Percentiles rank a stretch among this genome's conserved stretches.
phyloP scores from a whole-genome alignment of 2,888 invertebrate species.

The Dascillus cervinus region DNA sequence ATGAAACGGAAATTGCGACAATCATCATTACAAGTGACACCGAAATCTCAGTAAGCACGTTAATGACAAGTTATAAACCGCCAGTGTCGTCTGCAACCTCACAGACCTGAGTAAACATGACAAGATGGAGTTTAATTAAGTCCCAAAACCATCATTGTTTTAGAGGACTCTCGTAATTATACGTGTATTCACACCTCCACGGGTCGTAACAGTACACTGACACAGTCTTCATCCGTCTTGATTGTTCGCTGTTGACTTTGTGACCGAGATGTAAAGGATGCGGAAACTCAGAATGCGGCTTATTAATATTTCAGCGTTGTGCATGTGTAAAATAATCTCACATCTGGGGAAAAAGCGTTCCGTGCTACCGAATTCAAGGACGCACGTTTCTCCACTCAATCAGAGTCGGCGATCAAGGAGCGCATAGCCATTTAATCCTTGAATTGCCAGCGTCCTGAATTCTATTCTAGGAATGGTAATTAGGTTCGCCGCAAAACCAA shows the following conservation, averaged over 20 bases:
- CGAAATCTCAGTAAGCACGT: constrained; percentile 38
- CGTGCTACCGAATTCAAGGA: no score
- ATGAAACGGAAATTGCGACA: no score
- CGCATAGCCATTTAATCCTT: no score
- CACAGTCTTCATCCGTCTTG: neutral
- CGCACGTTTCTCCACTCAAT: no score
- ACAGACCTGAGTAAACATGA: constrained; percentile 40
- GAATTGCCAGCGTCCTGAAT: neutral
- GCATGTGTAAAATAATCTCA: no score
- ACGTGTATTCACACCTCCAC: constrained; percentile 30
- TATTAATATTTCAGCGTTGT: no score
- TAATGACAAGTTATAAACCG: constrained; percentile 43
- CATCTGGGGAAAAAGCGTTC: no score
- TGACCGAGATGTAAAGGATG: constrained; percentile 14
- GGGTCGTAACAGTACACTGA: constrained; percentile 8
- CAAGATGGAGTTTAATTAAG: constrained; percentile 43
- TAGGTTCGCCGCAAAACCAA: neutral
- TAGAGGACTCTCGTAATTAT: constrained; percentile 33
- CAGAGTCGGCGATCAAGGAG: no score
- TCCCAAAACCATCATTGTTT: constrained; percentile 41
- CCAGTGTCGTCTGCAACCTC: constrained; percentile 35
- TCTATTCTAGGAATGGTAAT: neutral
- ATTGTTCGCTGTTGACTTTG: constrained; percentile 11
- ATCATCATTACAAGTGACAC: no score
- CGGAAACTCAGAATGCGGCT: no score